phyloP scores from a whole-genome alignment of 2,113 vertebrate species.

The Cranoglanis bouderius region DNA sequence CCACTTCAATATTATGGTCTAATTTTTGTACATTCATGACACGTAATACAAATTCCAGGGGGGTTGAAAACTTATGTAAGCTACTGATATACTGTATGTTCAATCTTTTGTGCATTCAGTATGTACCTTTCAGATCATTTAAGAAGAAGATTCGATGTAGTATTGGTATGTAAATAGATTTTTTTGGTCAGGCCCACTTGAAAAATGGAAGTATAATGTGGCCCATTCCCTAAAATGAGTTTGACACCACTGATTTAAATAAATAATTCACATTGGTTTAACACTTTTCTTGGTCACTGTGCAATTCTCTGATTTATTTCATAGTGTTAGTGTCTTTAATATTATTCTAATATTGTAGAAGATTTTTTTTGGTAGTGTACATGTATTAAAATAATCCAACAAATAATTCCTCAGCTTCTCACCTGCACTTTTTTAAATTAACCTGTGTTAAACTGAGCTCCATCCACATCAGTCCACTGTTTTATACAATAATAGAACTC shows the following conservation, averaged over 20 bases:
- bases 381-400: neutral
- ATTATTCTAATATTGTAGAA: neutral
- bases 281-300: neutral
- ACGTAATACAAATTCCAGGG: neutral
- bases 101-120: neutral
- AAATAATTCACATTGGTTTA: neutral
- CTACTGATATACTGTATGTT: neutral
- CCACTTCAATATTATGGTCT: neutral
- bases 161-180: neutral
- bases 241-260: neutral
- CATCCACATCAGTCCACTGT: neutral
- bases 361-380: neutral
- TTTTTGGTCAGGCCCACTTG: neutral
- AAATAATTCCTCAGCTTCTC: neutral
- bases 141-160: neutral
- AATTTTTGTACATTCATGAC: neutral
- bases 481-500: conserved; percentile 20
- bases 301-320: neutral
- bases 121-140: neutral
- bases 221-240: neutral
- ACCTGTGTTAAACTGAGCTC: neutral
- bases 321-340: neutral
- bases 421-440: neutral
- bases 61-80: neutral
- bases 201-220: neutral